Base-by-base conservation (phyloP, 1,140 invertebrate genomes). In the Macrotrachela quadricornifera region DNA sequence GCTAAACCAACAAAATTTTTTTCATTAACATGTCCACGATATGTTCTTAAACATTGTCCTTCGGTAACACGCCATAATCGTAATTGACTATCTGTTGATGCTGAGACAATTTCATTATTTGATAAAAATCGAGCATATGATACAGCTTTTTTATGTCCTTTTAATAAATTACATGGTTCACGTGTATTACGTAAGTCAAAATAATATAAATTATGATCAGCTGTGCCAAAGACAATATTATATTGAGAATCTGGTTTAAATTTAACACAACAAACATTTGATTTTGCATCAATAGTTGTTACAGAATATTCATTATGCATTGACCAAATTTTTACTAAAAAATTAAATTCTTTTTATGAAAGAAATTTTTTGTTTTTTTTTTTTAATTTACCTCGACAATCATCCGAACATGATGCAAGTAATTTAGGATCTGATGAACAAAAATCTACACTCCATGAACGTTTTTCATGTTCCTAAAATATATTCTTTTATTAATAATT, bases 401-500 rank as follows among this genome's bases (percentile, higher is more conserved):
- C 88, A 72, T 95, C 88, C 1, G 85, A 90, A 10, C 86, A 88
- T 1, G 84, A 90, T 6, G 87, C 87, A 52, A 95, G 79, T 12
- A 94, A 66, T 51, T 85, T 75, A 4, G 86, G 84, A 67, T 94
- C 86, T 43, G 86, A 79, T 56, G 81, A 78, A 65, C 91, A 94
- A 65, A 92, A 94, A 71, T 94, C 86, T 11, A 95, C 86, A 58
- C 83, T 86, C 88, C 88, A 95, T 65, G 85, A 90, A 49, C 87
- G 72, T 66, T 91, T 92, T 66, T 94, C 86, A 69, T 94, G 88
- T 67, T 94, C 87, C 21, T 30, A 30, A 30, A 30, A n/a, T n/a
- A n/a, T n/a, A n/a, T n/a, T n/a, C n/a, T n/a, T n/a, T 30, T 4
- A 30, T 30, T 30, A 2, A 30, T 30, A 30, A 30, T 30, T 30